Evolutionary conservation across 1,140 invertebrate genomes (phyloP), one percentile per base, ranked within the genome.

Genomic region (Lordiphosa collinella): DNA sequence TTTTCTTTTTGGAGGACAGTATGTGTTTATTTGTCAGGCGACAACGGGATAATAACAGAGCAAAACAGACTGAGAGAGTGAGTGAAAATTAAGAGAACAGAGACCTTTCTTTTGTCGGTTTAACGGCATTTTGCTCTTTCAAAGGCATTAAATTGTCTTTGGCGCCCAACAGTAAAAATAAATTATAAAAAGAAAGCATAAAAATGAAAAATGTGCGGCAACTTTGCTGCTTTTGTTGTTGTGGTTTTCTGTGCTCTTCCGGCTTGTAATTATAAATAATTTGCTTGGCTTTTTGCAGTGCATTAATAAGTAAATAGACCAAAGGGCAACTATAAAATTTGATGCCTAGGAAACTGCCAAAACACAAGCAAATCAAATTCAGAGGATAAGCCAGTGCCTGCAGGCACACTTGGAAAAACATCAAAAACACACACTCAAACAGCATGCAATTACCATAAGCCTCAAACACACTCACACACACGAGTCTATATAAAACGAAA

Each of bases 111-210:
- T 78, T 68, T 60, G 63, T 56, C 44, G 65, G 41, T 67, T 82
- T 84, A 85, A 85, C 78, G 79, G 78, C 60, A 78, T 84, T 84
- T 84, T 54, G 68, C 67, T 78, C 78, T 84, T 84, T 71, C 69
- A 78, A 84, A 84, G 59, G 78, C 78, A 78, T 84, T 84, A 84
- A 84, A 84, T 73, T 72, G 75, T 78, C 53, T 76, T 61, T 52
- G 48, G 46, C 25, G 43, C 40, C 35, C 37, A 53, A 43, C 25
- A 29, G 29, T 3, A 29, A 29, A 11, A 29, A 43, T 22, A 22
- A 7, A 29, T 1, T 22, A 11, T 13, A 12, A 43, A 25, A 29
- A 50, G 37, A 46, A 49, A 51, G 7, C 59, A 84, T 82, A 68
- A 76, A 76, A 84, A 80, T 80, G 71, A 80, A 63, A 82, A 80